Percentiles rank a stretch among this genome's conserved stretches.
Conservation (phyloP, 2,888 invertebrate species). For the Coecobrya sp. region DNA sequence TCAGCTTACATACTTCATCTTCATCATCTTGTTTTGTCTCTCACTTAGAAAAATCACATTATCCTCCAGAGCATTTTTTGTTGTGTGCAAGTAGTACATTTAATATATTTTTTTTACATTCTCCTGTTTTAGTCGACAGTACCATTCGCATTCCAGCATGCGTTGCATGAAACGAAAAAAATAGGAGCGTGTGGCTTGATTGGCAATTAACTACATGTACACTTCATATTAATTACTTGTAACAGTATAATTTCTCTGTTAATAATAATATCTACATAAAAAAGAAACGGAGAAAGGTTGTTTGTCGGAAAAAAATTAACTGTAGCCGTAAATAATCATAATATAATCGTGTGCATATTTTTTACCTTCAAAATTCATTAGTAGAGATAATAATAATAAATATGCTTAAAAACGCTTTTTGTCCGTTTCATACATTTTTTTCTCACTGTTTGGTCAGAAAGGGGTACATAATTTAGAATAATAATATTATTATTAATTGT, state of each 20-base stretch:
- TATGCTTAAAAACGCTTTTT: slow-evolving; percentile 43
- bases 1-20: slow-evolving; percentile 30
- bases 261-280: slow-evolving; percentile 19
- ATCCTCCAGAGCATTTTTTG: slow-evolving; percentile 65
- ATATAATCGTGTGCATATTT: not conserved
- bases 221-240: not conserved
- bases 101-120: slow-evolving; percentile 20
- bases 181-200: slow-evolving; percentile 1
- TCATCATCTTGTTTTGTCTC: slow-evolving; percentile 42
- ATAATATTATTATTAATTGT: slow-evolving; percentile 37
- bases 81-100: slow-evolving; percentile 57
- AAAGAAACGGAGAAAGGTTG: not conserved
- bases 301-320: not conserved
- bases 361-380: slow-evolving; percentile 28
- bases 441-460: slow-evolving; percentile 78
- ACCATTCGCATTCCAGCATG: slow-evolving; percentile 37
- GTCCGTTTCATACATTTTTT: slow-evolving; percentile 60
- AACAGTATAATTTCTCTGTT: slow-evolving; percentile 55
- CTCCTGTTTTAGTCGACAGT: slow-evolving; percentile 13
- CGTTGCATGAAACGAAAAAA: slow-evolving; percentile 51
- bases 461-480: slow-evolving; percentile 40
- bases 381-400: slow-evolving; percentile 27
- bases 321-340: not conserved
- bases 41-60: slow-evolving; percentile 63
- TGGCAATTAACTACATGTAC: not conserved